Evolutionary conservation across 2,888 invertebrate species (phyloP), one percentile per base, ranked within the genome.

Genomic region (Stenichneumon culpator): DNA sequence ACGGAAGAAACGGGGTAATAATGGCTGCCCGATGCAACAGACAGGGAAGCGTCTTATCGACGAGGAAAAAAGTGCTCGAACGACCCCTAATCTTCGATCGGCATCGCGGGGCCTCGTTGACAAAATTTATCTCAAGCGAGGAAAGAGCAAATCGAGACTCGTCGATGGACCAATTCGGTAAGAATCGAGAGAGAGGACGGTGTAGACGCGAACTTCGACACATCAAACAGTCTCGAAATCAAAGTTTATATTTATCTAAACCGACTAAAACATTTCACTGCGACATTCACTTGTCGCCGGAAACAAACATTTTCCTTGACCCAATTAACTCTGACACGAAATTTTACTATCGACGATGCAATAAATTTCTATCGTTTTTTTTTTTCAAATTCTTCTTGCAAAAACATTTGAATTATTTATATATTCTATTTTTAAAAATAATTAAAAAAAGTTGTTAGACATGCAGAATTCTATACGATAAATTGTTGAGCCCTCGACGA

Each of bases 1-100:
- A 65, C 28, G 68, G 44, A 50, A 44, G 74, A 78, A 81, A 47
- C 16, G 32, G 36, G 74, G 70, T 44, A 74, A 83, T 74, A 22
- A 75, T 44, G 14, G 25, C 57, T 57, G 25, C 22, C 16, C 44
- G 36, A 47, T 9, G 11, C 32, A 57, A 57, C n/a, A 3, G 22
- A 50, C 2, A 32, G 11, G 32, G 0, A 74, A 47, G 47, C 32
- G 28, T 32, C 63, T 63, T 5, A n/a, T 63, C 63, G 63, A 6
- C 32, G 32, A 63, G 32, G 2, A 28, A 32, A 63, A 63, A 63
- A 28, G 16, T 2, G 1, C 28, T 32, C 7, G 63, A 63, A 16
- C 16, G 1, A 32, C 16, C 28, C 63, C 28, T 9, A 14, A 47
- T 7, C 5, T 28, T 19, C 32, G 32, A 22, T 22, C n/a, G 22